These are phyloP conservation scores for Montipora capitata DNA, from an alignment of 92 coral and sea anemone genomes.

Conservation along the genomic window DNA sequence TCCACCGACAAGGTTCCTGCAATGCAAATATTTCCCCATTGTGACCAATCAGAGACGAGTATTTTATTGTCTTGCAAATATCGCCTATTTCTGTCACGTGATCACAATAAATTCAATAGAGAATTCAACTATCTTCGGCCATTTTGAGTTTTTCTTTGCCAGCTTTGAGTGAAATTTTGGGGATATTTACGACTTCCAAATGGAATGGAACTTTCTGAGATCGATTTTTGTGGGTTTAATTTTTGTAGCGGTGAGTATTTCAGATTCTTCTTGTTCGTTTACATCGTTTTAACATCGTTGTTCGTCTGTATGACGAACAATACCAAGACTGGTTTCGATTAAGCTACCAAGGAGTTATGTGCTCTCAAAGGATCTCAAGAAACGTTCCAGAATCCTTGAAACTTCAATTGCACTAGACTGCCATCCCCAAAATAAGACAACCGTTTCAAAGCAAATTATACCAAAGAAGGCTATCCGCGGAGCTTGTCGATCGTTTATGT, in stretches of 20 bases:
- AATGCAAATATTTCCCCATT: slow-evolving; percentile 11
- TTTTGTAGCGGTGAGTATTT: slow-evolving; percentile 61
- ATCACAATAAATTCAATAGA: neutral
- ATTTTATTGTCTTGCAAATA: slow-evolving; percentile 51
- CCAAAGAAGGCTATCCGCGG: too few relatives aligned
- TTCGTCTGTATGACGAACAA: neutral
- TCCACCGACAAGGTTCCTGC: slow-evolving; percentile 2
- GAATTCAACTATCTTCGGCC: slow-evolving; percentile 15
- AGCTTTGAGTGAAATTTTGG: slow-evolving; percentile 40
- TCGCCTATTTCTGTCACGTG: slow-evolving; percentile 41
- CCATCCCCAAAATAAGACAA: too few relatives aligned
- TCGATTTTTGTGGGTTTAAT: slow-evolving; percentile 32
- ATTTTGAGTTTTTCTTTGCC: slow-evolving; percentile 49
- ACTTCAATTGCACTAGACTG: too few relatives aligned
- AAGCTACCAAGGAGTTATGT: neutral
- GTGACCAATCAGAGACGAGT: slow-evolving; percentile 44
- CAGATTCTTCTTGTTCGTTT: neutral
- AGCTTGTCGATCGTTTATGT: too few relatives aligned
- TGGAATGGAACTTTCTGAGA: slow-evolving; percentile 52
- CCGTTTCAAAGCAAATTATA: too few relatives aligned
- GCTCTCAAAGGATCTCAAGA: neutral
- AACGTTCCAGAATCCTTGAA: neutral
- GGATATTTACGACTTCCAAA: slow-evolving; percentile 39
- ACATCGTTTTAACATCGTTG: neutral
- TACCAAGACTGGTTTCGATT: neutral